Evolutionary conservation across 2,797 vertebrate genomes (phyloP).

Genomic region (Typhlichthys subterraneus): DNA sequence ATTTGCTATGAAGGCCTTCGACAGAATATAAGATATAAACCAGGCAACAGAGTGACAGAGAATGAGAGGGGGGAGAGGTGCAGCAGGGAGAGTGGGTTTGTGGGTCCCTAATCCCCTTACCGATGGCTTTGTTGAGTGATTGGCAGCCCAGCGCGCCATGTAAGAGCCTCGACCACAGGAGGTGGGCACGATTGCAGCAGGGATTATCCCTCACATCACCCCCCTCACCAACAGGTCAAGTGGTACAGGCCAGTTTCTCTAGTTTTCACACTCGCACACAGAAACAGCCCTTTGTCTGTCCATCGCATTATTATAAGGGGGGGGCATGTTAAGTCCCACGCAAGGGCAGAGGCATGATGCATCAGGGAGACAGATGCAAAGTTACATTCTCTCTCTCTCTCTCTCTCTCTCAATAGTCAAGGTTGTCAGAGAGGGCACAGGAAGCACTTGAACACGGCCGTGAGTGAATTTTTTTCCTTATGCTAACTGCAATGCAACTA

Average conservation of each 20-base stretch:
- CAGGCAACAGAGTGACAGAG: conserved; percentile 41
- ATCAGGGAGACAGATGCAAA: neutral
- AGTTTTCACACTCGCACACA: conserved; percentile 61
- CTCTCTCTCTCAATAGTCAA: conserved; percentile 21
- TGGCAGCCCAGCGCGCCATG: conserved; percentile 74
- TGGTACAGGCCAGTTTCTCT: conserved; percentile 74
- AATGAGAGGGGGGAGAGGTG: conserved; percentile 16
- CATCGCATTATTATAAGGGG: neutral
- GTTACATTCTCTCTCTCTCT: conserved; percentile 1
- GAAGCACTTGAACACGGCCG: conserved; percentile 62
- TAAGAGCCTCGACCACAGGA: conserved; percentile 54
- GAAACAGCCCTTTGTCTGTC: conserved; percentile 56
- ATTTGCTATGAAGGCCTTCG: neutral
- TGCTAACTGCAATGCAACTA: conserved; percentile 50
- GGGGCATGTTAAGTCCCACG: conserved; percentile 53
- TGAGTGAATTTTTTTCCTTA: conserved; percentile 61
- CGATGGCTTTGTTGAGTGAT: conserved; percentile 82
- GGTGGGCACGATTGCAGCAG: conserved; percentile 57
- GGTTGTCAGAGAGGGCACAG: conserved; percentile 42
- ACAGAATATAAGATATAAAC: conserved; percentile 18
- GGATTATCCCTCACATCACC: conserved; percentile 71
- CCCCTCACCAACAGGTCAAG: conserved; percentile 73
- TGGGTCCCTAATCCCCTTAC: conserved; percentile 76
- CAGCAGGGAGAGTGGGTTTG: conserved; percentile 16
- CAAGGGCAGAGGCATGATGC: conserved; percentile 31